A percentile compares a stretch with the other conserved stretches of the same genome.
phyloP scores from a whole-genome alignment of 2,797 vertebrate species.

The Melanotaenia maccullochi region DNA sequence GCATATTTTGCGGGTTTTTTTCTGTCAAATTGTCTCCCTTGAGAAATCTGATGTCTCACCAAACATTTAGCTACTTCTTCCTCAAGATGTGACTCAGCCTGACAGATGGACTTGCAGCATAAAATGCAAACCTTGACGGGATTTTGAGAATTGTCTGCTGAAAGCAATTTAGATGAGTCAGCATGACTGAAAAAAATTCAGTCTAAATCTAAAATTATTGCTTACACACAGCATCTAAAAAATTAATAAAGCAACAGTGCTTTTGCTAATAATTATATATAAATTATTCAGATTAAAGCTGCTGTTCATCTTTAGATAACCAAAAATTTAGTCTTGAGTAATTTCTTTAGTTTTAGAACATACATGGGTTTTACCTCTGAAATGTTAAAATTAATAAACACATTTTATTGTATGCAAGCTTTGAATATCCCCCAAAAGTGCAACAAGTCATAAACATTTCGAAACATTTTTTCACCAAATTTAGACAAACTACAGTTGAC shows the following conservation, averaged over 20 bases:
- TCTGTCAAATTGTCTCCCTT: conserved; percentile 10
- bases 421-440: background rate
- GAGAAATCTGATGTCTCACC: conserved; percentile 2
- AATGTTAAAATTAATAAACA: background rate
- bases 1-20: conserved; percentile 17
- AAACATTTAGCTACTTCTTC: background rate
- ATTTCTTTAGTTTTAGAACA: too few relatives aligned
- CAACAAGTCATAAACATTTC: too few relatives aligned
- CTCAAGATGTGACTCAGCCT: background rate
- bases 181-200: background rate
- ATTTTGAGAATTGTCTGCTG: background rate
- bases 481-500: too few relatives aligned
- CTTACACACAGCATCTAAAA: background rate
- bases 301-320: background rate
- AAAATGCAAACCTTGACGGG: background rate
- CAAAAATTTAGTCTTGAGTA: too few relatives aligned
- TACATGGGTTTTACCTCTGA: too few relatives aligned
- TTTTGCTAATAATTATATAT: background rate
- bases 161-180: background rate
- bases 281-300: background rate
- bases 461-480: too few relatives aligned
- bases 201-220: background rate
- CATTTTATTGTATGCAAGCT: background rate
- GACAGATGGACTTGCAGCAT: background rate
- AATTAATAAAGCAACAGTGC: background rate